Percentiles rank a stretch among this genome's conserved stretches.
phyloP scores from a whole-genome alignment of 2,797 vertebrate genomes.

The Australoheros facetus region DNA sequence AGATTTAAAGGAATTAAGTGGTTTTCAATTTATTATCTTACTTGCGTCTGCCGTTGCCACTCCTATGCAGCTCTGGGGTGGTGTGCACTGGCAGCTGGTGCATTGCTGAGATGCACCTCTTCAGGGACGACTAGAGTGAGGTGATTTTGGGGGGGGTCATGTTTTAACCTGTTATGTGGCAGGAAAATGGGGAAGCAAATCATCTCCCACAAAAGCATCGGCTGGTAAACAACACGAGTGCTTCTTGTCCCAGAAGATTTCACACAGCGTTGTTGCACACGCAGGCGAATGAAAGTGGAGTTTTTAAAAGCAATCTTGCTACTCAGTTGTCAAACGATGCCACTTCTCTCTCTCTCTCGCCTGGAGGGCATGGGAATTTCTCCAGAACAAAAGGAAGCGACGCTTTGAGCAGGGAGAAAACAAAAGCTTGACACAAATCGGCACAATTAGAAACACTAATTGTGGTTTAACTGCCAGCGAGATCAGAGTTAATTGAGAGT shows the following conservation, averaged over 20 bases:
- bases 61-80: neutral
- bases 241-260: constrained; percentile 60
- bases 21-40: constrained; percentile 2
- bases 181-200: constrained; percentile 36
- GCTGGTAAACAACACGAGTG: constrained; percentile 73
- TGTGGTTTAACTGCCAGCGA: constrained; percentile 38
- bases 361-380: constrained; percentile 69
- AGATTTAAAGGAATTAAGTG: neutral
- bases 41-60: constrained; percentile 18
- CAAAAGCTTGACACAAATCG: constrained; percentile 60
- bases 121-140: constrained; percentile 32
- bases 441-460: constrained; percentile 59
- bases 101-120: constrained; percentile 29
- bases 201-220: constrained; percentile 49
- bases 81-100: constrained; percentile 35
- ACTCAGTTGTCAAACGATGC: constrained; percentile 62
- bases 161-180: constrained; percentile 65
- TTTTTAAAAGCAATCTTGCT: constrained; percentile 72
- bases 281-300: constrained; percentile 72
- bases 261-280: constrained; percentile 60
- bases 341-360: constrained; percentile 46
- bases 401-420: constrained; percentile 40
- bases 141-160: constrained; percentile 46
- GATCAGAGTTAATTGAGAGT: constrained; percentile 48
- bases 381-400: constrained; percentile 66